These are phyloP conservation scores for Lutra lutra DNA, from an alignment of 2,797 vertebrate species.

Conservation along the genomic window DNA sequence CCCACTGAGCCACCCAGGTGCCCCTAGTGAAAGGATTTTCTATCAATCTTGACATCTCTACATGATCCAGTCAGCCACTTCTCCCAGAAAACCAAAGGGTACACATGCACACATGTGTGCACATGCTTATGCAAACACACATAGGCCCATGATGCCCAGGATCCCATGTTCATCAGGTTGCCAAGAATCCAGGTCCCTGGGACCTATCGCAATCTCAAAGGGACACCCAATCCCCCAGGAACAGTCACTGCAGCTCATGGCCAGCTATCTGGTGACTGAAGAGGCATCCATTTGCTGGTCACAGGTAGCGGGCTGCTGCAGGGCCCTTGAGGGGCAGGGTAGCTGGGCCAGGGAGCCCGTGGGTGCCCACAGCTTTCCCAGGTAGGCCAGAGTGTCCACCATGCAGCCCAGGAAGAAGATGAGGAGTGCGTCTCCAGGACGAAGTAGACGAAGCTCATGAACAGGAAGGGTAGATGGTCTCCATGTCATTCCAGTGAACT, in stretches of 20 bases:
- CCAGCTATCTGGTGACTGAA: accelerated
- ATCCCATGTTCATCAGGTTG: neutral
- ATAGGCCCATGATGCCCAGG: neutral
- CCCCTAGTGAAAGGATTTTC: neutral
- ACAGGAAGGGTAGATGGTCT: constrained; percentile 97
- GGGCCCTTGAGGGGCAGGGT: constrained; percentile 94
- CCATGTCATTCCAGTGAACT: constrained; percentile 94
- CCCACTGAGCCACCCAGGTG: no score
- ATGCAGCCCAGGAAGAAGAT: constrained; percentile 91
- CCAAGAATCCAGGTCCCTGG: neutral
- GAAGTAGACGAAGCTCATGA: constrained; percentile 94
- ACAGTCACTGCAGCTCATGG: accelerated
- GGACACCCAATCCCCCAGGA: neutral
- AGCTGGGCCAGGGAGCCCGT: constrained; percentile 93
- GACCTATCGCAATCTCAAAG: neutral
- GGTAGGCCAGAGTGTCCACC: constrained; percentile 93
- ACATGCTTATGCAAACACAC: accelerated
- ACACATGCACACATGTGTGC: no score
- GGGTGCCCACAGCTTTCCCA: constrained; percentile 89
- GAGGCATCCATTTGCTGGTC: neutral
- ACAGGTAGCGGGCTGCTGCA: constrained; percentile 89
- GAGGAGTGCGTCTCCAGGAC: constrained; percentile 91
- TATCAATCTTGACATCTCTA: neutral
- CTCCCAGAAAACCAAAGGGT: neutral
- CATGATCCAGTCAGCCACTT: neutral